Conservation (phyloP, 2,797 vertebrate genomes). For the Lepus townsendii region DNA sequence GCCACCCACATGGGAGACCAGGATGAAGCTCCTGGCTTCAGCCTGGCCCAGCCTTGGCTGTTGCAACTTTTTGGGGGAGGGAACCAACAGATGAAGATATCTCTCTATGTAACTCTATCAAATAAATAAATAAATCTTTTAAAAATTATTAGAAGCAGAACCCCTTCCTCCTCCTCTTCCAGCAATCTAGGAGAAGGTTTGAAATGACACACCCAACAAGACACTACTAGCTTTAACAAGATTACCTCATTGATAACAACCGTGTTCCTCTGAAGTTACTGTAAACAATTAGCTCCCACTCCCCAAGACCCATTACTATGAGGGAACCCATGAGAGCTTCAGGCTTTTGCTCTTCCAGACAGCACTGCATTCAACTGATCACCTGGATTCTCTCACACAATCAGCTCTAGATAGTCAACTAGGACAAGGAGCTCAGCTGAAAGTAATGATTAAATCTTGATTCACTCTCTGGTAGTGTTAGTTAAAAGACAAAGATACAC, state of each 20-base stretch:
- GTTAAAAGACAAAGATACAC: background rate
- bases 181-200: background rate
- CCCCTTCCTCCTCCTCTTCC: background rate
- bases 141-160: background rate
- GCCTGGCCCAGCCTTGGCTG: no score
- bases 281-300: background rate
- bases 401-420: background rate
- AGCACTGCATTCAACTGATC: background rate
- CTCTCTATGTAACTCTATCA: no score
- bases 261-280: background rate
- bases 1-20: no score
- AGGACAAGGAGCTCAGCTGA: background rate
- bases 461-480: background rate
- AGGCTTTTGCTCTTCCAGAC: background rate
- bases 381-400: background rate
- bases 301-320: background rate
- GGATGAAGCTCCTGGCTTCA: no score
- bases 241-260: background rate
- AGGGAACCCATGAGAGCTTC: background rate
- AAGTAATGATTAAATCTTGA: background rate
- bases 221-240: background rate
- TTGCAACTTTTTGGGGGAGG: no score
- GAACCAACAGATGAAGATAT: no score
- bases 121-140: no score
- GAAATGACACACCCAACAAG: background rate